These are phyloP conservation scores for Protodeltote pygarga DNA, from an alignment of 2,888 invertebrate genomes.

Conservation along the genomic window DNA sequence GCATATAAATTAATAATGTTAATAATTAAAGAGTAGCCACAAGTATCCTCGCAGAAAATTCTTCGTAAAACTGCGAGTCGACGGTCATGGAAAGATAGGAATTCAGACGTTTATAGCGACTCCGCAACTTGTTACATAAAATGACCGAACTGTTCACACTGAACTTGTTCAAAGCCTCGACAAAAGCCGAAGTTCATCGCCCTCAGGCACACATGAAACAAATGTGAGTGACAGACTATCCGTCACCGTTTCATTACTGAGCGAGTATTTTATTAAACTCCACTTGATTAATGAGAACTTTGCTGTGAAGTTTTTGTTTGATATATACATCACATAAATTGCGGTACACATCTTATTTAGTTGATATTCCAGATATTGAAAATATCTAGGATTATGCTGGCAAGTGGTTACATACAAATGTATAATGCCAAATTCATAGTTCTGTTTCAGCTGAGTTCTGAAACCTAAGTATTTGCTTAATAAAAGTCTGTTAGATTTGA, in stretches of 20 bases:
- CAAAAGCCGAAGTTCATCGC: slow-evolving; percentile 40
- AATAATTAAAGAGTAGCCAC: too few relatives aligned
- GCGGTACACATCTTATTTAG: too few relatives aligned
- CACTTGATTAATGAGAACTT: slow-evolving; percentile 50
- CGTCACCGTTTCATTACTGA: slow-evolving; percentile 50
- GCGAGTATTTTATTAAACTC: slow-evolving; percentile 45
- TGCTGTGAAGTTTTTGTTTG: too few relatives aligned
- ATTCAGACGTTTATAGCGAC: neutral
- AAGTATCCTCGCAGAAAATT: too few relatives aligned
- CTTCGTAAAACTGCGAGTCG: too few relatives aligned
- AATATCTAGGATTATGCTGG: slow-evolving; percentile 13
- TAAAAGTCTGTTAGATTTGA: too few relatives aligned
- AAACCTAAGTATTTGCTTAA: too few relatives aligned
- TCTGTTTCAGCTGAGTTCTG: too few relatives aligned
- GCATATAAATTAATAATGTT: too few relatives aligned
- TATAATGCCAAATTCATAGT: slow-evolving; percentile 6
- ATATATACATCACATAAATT: too few relatives aligned
- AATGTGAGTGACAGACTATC: slow-evolving; percentile 51
- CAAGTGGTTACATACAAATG: neutral
- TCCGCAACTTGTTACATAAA: neutral
- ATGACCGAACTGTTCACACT: too few relatives aligned
- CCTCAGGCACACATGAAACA: slow-evolving; percentile 45
- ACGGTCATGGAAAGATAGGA: neutral
- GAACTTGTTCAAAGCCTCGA: slow-evolving; percentile 15
- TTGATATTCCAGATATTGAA: too few relatives aligned